A percentile compares a stretch with the other conserved stretches of the same genome.
Evolutionary conservation across 1,140 invertebrate genomes (phyloP).

Genomic region (Schlechtendalia chinensis): DNA sequence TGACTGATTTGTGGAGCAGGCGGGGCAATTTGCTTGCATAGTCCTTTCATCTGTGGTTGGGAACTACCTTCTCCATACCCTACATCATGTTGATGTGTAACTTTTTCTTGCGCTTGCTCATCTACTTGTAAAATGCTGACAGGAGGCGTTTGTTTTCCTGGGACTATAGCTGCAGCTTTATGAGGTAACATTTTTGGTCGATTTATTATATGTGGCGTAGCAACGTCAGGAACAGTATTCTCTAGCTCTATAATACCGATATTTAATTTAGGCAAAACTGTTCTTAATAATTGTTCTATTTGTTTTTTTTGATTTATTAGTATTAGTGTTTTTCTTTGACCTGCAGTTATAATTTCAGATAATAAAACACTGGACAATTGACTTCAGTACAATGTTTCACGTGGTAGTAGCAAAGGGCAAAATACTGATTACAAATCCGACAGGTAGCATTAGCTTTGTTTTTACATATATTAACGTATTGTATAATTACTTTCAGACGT

Average conservation of each 20-base stretch:
- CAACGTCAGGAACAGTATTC: slow-evolving; percentile 55
- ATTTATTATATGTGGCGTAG: slow-evolving; percentile 41
- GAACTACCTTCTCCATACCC: slow-evolving; percentile 71
- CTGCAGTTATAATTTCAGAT: slow-evolving; percentile 96
- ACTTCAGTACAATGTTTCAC: slow-evolving; percentile 96
- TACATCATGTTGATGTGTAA: slow-evolving; percentile 68
- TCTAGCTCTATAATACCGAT: slow-evolving; percentile 60
- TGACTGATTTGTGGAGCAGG: slow-evolving; percentile 52
- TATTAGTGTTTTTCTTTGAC: slow-evolving; percentile 95
- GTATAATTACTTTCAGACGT: slow-evolving; percentile 98
- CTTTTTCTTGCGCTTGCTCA: slow-evolving; percentile 89
- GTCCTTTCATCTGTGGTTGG: slow-evolving; percentile 64
- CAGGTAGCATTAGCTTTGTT: slow-evolving; percentile 93
- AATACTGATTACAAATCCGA: slow-evolving; percentile 97
- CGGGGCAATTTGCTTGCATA: slow-evolving; percentile 51
- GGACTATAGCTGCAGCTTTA: slow-evolving; percentile 67
- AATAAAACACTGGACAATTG: slow-evolving; percentile 97
- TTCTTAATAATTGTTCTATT: slow-evolving; percentile 79
- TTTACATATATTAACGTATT: slow-evolving; percentile 95
- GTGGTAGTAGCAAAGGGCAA: slow-evolving; percentile 97
- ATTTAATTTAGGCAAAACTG: slow-evolving; percentile 91
- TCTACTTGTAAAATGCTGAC: slow-evolving; percentile 82
- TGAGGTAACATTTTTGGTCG: slow-evolving; percentile 57
- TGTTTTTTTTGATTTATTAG: slow-evolving; percentile 85
- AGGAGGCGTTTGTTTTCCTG: slow-evolving; percentile 70